A percentile compares a stretch with the other conserved stretches of the same genome.
phyloP scores from a whole-genome alignment of 2,113 vertebrate species.

The Dipodomys spectabilis region DNA sequence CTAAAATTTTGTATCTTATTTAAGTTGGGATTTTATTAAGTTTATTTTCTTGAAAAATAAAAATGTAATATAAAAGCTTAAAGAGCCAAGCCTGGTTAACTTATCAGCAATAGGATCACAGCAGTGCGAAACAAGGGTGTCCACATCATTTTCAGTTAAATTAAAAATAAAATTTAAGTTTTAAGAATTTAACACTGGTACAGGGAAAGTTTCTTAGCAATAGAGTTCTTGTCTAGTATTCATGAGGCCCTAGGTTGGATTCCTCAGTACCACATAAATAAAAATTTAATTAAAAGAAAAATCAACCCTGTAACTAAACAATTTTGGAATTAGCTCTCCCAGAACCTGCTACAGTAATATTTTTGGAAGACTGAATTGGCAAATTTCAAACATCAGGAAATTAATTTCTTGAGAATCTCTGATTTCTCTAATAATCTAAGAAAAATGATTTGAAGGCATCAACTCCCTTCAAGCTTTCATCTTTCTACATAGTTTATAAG shows the following conservation, averaged over 20 bases:
- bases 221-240: too few species aligned
- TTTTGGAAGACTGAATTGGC: background rate
- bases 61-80: background rate
- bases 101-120: background rate
- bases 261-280: too few species aligned
- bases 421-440: background rate
- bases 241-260: too few species aligned
- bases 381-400: slow-evolving; percentile 44
- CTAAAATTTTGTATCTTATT: slow-evolving; percentile 91
- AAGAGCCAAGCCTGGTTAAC: background rate
- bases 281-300: too few species aligned
- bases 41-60: slow-evolving; percentile 93
- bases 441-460: background rate
- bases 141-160: background rate
- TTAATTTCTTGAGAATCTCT: slow-evolving; percentile 12
- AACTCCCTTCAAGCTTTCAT: background rate
- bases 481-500: background rate
- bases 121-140: background rate
- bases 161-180: too few species aligned
- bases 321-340: background rate
- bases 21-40: slow-evolving; percentile 90
- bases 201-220: too few species aligned
- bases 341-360: background rate
- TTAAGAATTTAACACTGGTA: too few species aligned
- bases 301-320: background rate